Percentiles rank a stretch among this genome's conserved stretches.
Conservation (phyloP, 2,888 invertebrate species). For the Platycheirus albimanus region DNA sequence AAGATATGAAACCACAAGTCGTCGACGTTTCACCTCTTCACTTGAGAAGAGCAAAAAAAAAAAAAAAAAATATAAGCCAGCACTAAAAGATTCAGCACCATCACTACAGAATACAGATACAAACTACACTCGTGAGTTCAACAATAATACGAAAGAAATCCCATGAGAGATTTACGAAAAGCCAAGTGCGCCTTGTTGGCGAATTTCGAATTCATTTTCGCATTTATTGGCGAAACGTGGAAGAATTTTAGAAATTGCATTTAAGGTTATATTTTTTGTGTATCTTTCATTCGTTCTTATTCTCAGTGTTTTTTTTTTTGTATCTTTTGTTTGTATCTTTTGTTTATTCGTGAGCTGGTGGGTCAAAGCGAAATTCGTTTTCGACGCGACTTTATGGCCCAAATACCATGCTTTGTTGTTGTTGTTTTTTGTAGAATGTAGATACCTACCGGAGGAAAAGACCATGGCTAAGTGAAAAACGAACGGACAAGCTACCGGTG, state of each 20-base stretch:
- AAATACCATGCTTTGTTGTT: constrained; percentile 46
- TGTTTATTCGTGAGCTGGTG: constrained; percentile 1
- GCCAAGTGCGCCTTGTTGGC: constrained; percentile 45
- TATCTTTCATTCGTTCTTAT: background rate
- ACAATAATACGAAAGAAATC: constrained; percentile 9
- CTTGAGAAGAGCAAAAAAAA: too few relatives aligned
- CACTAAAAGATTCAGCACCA: constrained; percentile 6
- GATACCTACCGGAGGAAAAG: background rate
- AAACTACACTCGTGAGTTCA: background rate
- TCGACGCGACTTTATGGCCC: constrained; percentile 63
- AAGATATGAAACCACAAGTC: constrained; percentile 54
- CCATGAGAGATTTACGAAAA: constrained; percentile 38
- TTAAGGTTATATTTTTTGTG: constrained; percentile 7
- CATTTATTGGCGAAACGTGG: constrained; percentile 66
- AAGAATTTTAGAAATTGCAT: constrained; percentile 66
- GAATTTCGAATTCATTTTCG: constrained; percentile 58
- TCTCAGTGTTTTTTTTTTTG: background rate
- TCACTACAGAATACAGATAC: background rate
- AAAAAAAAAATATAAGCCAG: constrained; percentile 24
- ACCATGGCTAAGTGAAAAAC: background rate
- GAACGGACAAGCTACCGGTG: background rate
- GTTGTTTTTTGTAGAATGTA: background rate
- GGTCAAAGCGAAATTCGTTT: constrained; percentile 61
- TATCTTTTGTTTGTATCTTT: constrained; percentile 5
- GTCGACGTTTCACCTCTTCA: constrained; percentile 36